Base-by-base conservation (phyloP, 2,113 vertebrate species). In the Alethe castanea region DNA sequence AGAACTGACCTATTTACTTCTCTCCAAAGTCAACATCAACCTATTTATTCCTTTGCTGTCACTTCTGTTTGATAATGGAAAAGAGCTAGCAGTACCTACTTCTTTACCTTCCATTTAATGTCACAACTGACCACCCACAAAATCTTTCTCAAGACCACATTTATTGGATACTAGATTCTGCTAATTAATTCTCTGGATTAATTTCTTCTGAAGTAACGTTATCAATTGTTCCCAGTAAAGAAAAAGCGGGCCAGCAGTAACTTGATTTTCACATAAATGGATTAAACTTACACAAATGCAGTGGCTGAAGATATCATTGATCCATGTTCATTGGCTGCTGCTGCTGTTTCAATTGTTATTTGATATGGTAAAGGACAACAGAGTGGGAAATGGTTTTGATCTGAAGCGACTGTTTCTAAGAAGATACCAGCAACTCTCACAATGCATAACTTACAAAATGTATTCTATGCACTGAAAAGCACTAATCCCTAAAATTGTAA, bases 101-200 rank as follows among this genome's bases (percentile, higher is more conserved):
- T 91, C 91, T 94, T 93, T 93, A 96, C 86, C 65, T 96, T 96
- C 69, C 83, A 85, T 89, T 96, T 94, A 97, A 97, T 97, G 96
- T 97, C 97, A 97, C 95, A 97, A 97, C 76, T 97, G 97, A 95
- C 93, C 98, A 97, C 95, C 96, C 96, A 92, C 95, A 94, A 98
- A 98, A 98, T 98, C 94, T 98, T 98, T 98, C 98, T 98, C 94
- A 94, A 97, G 96, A 90, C 97, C 95, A 86, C 97, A 97, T 97
- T 98, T 98, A 99, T 97, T 98, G 97, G 98, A 98, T 97, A 98
- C 98, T 98, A 98, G 97, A 98, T 98, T 98, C 97, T 97, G 96
- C 96, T 98, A 99, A 99, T 98, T 98, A 99, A 98, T 98, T 98
- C 95, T 95, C 96, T 98, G 97, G 98, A 98, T 98, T 99, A 97